These are phyloP conservation scores for Lobophora halterata DNA, from an alignment of 2,888 invertebrate genomes.

Conservation along the genomic window DNA sequence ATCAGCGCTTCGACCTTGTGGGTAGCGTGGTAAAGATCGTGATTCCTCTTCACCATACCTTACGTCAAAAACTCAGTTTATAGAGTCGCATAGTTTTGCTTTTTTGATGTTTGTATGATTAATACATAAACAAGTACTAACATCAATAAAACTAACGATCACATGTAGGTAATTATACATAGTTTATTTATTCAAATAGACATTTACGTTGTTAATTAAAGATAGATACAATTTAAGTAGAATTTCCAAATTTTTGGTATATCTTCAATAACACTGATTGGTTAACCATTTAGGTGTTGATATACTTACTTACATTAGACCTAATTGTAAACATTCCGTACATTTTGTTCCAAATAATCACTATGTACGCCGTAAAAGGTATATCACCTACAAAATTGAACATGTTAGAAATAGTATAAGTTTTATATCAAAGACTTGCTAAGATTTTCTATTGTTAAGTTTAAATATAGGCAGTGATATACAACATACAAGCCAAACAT, in stretches of 20 bases:
- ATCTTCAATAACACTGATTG: conserved; percentile 70
- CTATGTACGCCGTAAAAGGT: conserved; percentile 64
- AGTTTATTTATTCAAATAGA: conserved; percentile 80
- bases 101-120: not conserved
- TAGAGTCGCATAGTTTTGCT: too few relatives aligned
- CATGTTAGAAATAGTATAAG: conserved; percentile 74
- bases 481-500: conserved; percentile 70
- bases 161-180: conserved; percentile 57
- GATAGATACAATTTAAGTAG: conserved; percentile 57
- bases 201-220: conserved; percentile 64
- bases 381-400: conserved; percentile 78
- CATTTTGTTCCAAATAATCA: conserved; percentile 71
- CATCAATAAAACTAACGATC: conserved; percentile 64
- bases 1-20: too few relatives aligned
- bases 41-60: too few relatives aligned
- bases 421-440: conserved; percentile 77
- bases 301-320: conserved; percentile 40
- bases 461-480: conserved; percentile 76
- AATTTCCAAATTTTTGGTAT: conserved; percentile 78
- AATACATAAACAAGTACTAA: not conserved
- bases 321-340: conserved; percentile 66
- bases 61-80: too few relatives aligned
- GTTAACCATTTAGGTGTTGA: conserved; percentile 60
- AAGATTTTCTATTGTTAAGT: conserved; percentile 61
- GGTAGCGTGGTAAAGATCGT: too few relatives aligned